Conservation (phyloP, 1,140 invertebrate species). For the Conus betulinus region DNA sequence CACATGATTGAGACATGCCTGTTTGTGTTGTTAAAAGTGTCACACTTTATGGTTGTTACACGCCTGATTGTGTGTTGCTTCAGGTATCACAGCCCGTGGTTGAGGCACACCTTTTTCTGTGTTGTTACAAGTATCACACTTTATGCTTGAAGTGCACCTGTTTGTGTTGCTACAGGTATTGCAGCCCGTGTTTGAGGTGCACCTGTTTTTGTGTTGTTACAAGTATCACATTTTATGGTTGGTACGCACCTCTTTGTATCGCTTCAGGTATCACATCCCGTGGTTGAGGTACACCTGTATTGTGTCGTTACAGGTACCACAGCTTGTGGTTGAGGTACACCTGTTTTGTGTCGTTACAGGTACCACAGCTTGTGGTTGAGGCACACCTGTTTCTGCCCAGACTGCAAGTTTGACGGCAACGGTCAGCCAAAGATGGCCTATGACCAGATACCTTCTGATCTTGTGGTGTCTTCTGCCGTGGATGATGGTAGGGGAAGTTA, state of each 20-base stretch:
- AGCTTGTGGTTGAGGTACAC: not conserved
- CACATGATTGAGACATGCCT: too few relatives aligned
- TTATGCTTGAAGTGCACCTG: too few relatives aligned
- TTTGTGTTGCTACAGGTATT: too few relatives aligned
- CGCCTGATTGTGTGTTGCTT: too few relatives aligned
- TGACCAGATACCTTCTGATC: not conserved
- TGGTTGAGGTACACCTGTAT: conserved; percentile 2
- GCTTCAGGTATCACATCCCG: not conserved
- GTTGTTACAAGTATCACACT: too few relatives aligned
- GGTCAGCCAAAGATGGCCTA: conserved; percentile 10
- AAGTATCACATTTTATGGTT: not conserved
- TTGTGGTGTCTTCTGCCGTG: not conserved
- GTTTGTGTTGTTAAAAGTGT: too few relatives aligned
- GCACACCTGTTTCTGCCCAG: conserved; percentile 8
- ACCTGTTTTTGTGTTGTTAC: not conserved
- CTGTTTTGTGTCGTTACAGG: conserved; percentile 7
- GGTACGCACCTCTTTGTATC: not conserved
- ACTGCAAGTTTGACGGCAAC: conserved; percentile 20
- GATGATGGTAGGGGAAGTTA: not conserved
- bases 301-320: not conserved
- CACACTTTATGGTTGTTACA: too few relatives aligned
- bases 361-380: conserved; percentile 3
- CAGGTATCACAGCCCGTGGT: not conserved
- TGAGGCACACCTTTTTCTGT: not conserved
- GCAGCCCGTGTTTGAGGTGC: too few relatives aligned